These are phyloP conservation scores for Cheilosia vulpina DNA, from an alignment of 2,888 invertebrate species.

Conservation along the genomic window DNA sequence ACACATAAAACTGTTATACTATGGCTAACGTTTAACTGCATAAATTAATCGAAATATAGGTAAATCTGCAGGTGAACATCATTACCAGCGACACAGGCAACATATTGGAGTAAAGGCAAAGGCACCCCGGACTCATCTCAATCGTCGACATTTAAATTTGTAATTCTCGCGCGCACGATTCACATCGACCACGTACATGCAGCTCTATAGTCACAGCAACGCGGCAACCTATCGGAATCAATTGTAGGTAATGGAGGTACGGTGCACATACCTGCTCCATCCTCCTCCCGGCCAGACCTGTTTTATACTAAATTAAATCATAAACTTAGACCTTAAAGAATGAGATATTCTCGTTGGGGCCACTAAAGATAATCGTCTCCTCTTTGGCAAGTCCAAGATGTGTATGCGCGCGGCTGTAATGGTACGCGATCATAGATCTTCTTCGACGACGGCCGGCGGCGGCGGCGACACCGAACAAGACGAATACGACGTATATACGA, in stretches of 20 bases:
- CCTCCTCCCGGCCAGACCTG: conserved; percentile 45
- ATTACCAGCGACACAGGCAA: conserved; percentile 36
- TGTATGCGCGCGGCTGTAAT: conserved; percentile 1
- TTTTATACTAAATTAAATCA: conserved; percentile 73
- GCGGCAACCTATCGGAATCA: conserved; percentile 61
- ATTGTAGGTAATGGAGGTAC: conserved; percentile 19
- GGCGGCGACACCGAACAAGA: conserved; percentile 33
- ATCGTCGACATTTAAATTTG: conserved; percentile 72
- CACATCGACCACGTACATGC: conserved; percentile 65
- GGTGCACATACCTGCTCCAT: neutral
- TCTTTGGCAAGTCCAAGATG: conserved; percentile 42
- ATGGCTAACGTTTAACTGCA: conserved; percentile 33
- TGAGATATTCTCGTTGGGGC: conserved; percentile 62
- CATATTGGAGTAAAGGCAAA: neutral
- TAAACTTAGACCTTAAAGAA: conserved; percentile 75
- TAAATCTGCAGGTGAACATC: conserved; percentile 55
- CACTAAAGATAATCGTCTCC: conserved; percentile 56
- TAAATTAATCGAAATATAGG: conserved; percentile 63
- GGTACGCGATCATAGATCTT: conserved; percentile 34
- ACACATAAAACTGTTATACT: conserved; percentile 41
- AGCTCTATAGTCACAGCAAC: neutral
- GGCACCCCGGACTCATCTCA: conserved; percentile 44
- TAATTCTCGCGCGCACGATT: conserved; percentile 71
- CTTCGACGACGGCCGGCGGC: conserved; percentile 56
- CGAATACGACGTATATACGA: conserved; percentile 13